A percentile compares a stretch with the other conserved stretches of the same genome.
Conservation (phyloP, 2,113 vertebrate species). For the Stomatorhinus ivindoensis region DNA sequence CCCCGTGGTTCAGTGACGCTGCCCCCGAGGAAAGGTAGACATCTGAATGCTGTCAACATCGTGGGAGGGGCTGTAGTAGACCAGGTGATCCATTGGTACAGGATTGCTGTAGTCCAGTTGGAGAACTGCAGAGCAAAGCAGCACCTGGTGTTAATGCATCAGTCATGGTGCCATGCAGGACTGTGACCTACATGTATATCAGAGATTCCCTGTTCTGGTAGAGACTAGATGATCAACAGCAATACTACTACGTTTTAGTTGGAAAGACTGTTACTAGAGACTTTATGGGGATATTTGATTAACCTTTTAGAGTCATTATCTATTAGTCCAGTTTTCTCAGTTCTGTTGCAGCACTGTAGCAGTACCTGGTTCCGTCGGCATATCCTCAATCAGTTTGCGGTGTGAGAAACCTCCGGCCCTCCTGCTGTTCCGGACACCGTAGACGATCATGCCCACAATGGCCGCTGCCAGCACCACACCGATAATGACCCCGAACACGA, state of each 20-base stretch:
- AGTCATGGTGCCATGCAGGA: not conserved
- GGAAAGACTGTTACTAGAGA: not conserved
- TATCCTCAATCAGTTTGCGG: not conserved
- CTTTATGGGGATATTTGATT: not conserved
- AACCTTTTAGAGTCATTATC: not conserved
- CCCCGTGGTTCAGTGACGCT: not conserved
- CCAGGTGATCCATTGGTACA: conserved; percentile 40
- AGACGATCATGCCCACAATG: not conserved
- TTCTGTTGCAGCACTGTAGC: not conserved
- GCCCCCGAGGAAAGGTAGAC: conserved; percentile 37
- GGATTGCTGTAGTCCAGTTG: conserved; percentile 63
- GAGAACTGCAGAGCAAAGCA: conserved; percentile 57
- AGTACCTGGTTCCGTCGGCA: not conserved
- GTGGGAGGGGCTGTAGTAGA: conserved; percentile 58
- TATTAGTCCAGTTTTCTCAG: not conserved
- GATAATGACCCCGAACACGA: not conserved
- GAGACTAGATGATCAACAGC: not conserved
- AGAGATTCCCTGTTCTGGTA: not conserved
- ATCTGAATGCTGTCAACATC: conserved; percentile 61
- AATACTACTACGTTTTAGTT: not conserved
- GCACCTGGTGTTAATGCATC: not conserved
- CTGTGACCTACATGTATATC: not conserved
- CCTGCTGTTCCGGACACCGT: not conserved
- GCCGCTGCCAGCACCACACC: not conserved
- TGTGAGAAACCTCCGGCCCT: not conserved